These are phyloP conservation scores for Illadopsis cleaveri DNA, from an alignment of 2,113 vertebrate species.

Conservation along the genomic window DNA sequence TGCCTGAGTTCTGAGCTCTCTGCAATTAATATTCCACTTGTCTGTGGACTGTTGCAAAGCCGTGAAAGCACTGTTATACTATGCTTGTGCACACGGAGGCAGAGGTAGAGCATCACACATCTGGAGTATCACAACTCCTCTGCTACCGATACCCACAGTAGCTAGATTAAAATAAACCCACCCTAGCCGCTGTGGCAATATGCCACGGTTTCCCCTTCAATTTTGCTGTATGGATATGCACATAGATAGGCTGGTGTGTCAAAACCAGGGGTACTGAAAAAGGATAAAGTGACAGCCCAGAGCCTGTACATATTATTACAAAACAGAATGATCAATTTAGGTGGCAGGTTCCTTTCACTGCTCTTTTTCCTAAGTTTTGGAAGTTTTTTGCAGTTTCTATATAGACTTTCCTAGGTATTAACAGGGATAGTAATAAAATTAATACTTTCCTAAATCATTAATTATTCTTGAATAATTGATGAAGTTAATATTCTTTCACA, in stretches of 20 bases:
- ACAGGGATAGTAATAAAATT: not conserved
- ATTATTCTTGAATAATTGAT: not conserved
- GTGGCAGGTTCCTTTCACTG: not conserved
- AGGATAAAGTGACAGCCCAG: not conserved
- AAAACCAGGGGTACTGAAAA: not conserved
- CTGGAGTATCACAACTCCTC: not conserved
- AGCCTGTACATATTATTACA: not conserved
- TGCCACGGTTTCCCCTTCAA: not conserved
- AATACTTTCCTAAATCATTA: not conserved
- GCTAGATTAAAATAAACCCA: not conserved
- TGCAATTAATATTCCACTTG: not conserved
- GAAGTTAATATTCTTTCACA: not conserved
- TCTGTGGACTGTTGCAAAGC: not conserved
- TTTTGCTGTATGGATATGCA: not conserved
- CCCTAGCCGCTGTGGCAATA: not conserved
- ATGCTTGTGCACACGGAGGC: rapidly evolving
- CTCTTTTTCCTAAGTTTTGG: not conserved
- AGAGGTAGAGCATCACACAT: not conserved
- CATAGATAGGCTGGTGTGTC: not conserved
- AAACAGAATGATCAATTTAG: not conserved
- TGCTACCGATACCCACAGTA: not conserved
- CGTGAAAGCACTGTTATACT: not conserved
- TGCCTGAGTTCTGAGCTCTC: not conserved
- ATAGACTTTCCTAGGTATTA: not conserved
- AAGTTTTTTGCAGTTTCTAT: not conserved